Evolutionary conservation across 92 coral and sea anemone genomes (phyloP).

Genomic region (Umimayanthus kanabou): DNA sequence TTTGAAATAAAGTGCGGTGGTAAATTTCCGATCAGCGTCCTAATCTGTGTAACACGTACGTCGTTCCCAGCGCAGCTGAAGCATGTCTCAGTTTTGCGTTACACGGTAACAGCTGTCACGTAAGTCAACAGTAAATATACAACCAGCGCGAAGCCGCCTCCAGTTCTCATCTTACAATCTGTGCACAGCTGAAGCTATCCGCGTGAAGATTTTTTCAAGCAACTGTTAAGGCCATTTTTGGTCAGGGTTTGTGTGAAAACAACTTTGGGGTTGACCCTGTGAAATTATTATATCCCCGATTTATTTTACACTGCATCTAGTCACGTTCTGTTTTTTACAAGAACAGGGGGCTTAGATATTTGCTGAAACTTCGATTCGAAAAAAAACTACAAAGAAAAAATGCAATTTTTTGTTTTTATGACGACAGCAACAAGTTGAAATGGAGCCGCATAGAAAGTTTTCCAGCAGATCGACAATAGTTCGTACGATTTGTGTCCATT

Average conservation of each 20-base stretch:
- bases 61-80: not conserved
- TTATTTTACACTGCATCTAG: not conserved
- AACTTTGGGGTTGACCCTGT: conserved; percentile 17
- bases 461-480: not conserved
- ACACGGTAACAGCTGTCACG: conserved; percentile 33
- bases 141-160: conserved; percentile 4
- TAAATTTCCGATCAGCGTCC: not conserved
- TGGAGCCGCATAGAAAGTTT: not conserved
- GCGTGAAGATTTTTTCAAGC: not conserved
- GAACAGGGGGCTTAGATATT: conserved; percentile 2
- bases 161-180: conserved; percentile 9
- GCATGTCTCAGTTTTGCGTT: conserved; percentile 24
- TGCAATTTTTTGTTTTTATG: not conserved
- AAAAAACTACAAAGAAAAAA: not conserved
- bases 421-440: not conserved
- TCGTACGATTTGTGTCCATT: not conserved
- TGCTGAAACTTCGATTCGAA: not conserved
- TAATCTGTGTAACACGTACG: not conserved
- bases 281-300: not conserved
- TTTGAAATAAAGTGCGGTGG: not conserved
- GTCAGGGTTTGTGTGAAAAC: not conserved
- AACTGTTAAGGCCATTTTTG: conserved; percentile 34
- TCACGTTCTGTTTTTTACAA: not conserved
- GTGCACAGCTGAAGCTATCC: conserved; percentile 35
- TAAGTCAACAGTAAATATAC: not conserved